A percentile compares a stretch with the other conserved stretches of the same genome.
Conservation (phyloP, 1,140 invertebrate species). For the Chrysoperla carnea region DNA sequence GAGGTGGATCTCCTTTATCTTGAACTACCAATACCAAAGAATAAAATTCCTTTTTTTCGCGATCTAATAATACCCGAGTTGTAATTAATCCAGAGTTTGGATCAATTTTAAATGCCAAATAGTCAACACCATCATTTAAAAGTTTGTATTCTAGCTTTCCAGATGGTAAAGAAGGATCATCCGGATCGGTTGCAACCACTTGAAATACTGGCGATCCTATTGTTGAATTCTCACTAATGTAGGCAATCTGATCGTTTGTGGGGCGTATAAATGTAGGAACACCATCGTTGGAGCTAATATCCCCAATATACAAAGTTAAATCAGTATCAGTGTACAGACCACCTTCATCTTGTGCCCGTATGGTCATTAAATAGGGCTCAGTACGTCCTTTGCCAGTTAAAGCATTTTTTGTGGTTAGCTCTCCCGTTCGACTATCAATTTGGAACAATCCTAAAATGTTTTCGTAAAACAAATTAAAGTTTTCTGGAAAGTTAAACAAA, state of each 20-base stretch:
- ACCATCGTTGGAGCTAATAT: slow-evolving; percentile 69
- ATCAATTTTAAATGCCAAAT: slow-evolving; percentile 45
- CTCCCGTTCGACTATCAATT: slow-evolving; percentile 47
- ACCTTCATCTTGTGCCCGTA: slow-evolving; percentile 54
- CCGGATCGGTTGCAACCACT: slow-evolving; percentile 59
- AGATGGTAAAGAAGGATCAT: slow-evolving; percentile 53
- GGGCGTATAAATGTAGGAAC: slow-evolving; percentile 59
- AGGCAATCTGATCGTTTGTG: slow-evolving; percentile 45
- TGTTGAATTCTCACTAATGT: slow-evolving; percentile 56
- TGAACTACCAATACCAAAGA: slow-evolving; percentile 55
- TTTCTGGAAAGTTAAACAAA: neutral
- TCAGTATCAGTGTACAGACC: slow-evolving; percentile 41
- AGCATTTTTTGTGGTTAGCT: slow-evolving; percentile 39
- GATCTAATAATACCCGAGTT: slow-evolving; percentile 43
- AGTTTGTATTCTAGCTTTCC: slow-evolving; percentile 57
- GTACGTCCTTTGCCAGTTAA: slow-evolving; percentile 59
- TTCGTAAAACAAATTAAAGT: neutral
- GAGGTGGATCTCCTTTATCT: slow-evolving; percentile 55
- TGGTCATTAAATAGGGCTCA: slow-evolving; percentile 49
- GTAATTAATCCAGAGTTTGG: slow-evolving; percentile 53
- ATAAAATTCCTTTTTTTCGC: slow-evolving; percentile 52
- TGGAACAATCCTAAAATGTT: slow-evolving; percentile 36
- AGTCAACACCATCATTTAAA: slow-evolving; percentile 45
- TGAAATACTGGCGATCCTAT: slow-evolving; percentile 58
- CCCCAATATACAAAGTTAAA: slow-evolving; percentile 52